Base-by-base conservation (phyloP, 2,888 invertebrate genomes). In the Hofmannophila pseudospretella region DNA sequence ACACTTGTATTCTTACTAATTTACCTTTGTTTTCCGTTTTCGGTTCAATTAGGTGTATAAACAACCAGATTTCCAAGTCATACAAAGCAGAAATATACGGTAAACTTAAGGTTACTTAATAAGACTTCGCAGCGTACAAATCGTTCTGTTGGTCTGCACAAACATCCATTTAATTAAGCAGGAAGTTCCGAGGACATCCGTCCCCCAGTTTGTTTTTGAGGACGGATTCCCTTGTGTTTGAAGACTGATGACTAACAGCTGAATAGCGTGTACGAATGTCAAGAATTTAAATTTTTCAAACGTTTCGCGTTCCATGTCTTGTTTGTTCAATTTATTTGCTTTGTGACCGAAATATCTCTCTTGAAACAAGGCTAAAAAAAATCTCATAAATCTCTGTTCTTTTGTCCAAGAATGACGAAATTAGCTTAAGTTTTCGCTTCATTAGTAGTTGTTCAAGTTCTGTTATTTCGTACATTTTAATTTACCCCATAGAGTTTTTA, bases 151-250 rank as follows among this genome's bases (percentile, higher is more conserved):
- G 51, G 53, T 54, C 52, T 59, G 47, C 47, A 54, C 56, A 71
- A 67, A 69, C 65, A 67, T 53, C 47, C 59, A 66, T 67, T 71
- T 74, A 72, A 75, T 75, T 76, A 72, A 67, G 59, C 58, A 62
- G 68, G 65, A 69, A 73, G 65, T 70, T 65, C 48, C 62, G 58
- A 67, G 67, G 69, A 59, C 67, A 57, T 53, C 40, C 50, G 54
- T 49, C 49, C 47, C 55, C 42, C 13, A 9, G 13, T 62, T 69
- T 69, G 65, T 66, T 71, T 61, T 63, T 54, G 58, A 57, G 62
- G 51, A 53, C 42, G 49, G 59, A 62, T 55, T 69, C 69, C 71
- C 65, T 45, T 54, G 65, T 61, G 67, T 56, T 63, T 39, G 27
- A 39, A 16, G 19, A 36, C 45, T 50, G 45, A 46, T 65, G 63